Evolutionary conservation across 2,113 vertebrate genomes (phyloP), one percentile per base, ranked within the genome.

Genomic region (Mobula hypostoma): DNA sequence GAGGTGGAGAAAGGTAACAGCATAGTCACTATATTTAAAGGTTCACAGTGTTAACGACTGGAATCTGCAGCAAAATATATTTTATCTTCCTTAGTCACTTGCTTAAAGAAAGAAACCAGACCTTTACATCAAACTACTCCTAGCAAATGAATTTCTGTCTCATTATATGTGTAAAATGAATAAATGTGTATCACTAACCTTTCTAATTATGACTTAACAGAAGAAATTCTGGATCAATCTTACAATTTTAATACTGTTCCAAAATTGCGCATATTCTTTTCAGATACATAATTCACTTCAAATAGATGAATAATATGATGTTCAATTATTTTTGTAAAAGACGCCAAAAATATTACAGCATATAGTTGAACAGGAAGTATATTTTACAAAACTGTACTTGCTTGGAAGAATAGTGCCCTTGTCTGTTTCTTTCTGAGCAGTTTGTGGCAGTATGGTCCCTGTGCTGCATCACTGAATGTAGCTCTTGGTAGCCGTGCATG

Each of bases 401-500:
- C 70, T 93, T 93, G 91, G 56, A 70, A 74, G 91, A 93, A 74
- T 93, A 93, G 70, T 93, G 36, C 91, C 70, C 70, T 5, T 56
- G 70, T 93, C 91, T 93, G 91, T 74, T 74, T 93, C 91, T 93
- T 93, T n/a, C 56, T 93, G 90, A 36, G 68, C 68, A 93, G 91
- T 76, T 93, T 56, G 70, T 29, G 40, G 91, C 19, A 93, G 40
- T 19, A 74, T 95, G 96, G 94, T 74, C 95, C 76, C 94, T 70
- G 78, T 95, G 15, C 90, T 85, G 88, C 40, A 36, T 94, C 95
- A 92, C 77, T 94, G 95, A 94, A 94, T 94, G 94, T 94, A 94
- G 29, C 94, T 94, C 96, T 95, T 96, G 95, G 96, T 96, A 95
- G 95, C 96, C 96, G 95, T 94, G 94, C 95, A 97, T 96, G 96